Conservation (phyloP, 2,888 invertebrate genomes). For the Oxytorus armatus region DNA sequence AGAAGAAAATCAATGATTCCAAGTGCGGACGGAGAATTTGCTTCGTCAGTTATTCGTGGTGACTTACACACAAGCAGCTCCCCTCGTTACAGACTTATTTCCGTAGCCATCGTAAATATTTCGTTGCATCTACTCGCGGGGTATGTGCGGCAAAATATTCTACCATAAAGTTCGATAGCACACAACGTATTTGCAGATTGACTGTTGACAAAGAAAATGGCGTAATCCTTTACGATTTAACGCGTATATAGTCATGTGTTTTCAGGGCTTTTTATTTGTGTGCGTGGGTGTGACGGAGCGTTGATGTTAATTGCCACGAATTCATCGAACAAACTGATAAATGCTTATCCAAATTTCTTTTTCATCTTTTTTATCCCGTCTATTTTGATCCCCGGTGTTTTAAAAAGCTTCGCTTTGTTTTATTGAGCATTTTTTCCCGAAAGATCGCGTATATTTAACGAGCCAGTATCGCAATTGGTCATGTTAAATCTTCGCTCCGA, state of each 20-base stretch:
- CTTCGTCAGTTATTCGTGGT: conserved; percentile 52
- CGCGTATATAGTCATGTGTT: no score
- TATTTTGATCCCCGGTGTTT: no score
- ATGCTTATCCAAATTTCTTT: no score
- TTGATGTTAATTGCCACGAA: no score
- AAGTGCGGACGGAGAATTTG: conserved; percentile 53
- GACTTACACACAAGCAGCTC: conserved; percentile 13
- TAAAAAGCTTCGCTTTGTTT: no score
- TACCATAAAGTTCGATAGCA: not conserved
- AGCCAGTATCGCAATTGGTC: conserved; percentile 3
- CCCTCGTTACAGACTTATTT: conserved; percentile 30
- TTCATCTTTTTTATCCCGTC: no score
- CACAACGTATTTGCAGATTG: not conserved
- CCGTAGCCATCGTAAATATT: not conserved
- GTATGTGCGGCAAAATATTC: no score
- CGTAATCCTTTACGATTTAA: not conserved
- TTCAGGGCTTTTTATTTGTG: no score
- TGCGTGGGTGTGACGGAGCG: no score
- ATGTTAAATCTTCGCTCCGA: not conserved
- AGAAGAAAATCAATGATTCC: conserved; percentile 56
- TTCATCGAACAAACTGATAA: no score
- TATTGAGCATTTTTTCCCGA: no score
- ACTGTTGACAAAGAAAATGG: not conserved
- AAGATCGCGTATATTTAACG: not conserved
- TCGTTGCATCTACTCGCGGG: not conserved